Evolutionary conservation across 2,113 vertebrate genomes (phyloP).

Genomic region (Melozone crissalis): DNA sequence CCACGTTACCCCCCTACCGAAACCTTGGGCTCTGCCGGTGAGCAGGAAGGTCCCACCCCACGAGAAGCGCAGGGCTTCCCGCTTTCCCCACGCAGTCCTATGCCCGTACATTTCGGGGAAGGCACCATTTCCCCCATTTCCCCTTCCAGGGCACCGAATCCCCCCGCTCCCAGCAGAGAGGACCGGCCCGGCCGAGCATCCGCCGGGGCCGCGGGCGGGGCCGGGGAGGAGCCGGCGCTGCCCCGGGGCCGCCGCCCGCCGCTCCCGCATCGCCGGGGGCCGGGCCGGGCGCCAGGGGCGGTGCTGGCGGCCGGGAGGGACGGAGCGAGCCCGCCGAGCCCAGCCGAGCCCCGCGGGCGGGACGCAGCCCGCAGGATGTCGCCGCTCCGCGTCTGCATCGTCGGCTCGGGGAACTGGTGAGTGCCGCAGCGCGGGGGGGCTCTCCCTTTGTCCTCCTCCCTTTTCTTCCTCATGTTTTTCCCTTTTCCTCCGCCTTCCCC

Average conservation of each 20-base stretch:
- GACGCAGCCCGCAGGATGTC: conserved; percentile 36
- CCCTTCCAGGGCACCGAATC: background rate
- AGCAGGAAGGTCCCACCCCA: background rate
- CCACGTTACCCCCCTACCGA: background rate
- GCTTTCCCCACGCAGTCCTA: background rate
- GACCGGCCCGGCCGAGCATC: background rate
- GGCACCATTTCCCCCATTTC: background rate
- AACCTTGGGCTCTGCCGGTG: background rate
- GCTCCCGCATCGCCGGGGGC: background rate
- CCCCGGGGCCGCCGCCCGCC: background rate
- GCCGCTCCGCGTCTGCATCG: conserved; percentile 76
- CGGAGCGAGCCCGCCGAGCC: background rate
- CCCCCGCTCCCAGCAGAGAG: background rate
- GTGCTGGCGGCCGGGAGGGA: background rate
- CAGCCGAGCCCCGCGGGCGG: background rate
- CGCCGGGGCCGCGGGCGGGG: background rate
- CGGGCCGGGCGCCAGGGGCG: background rate
- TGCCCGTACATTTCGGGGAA: background rate
- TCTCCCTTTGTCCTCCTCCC: background rate
- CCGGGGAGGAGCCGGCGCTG: background rate
- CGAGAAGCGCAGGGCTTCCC: background rate
- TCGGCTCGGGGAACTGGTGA: conserved; percentile 88
- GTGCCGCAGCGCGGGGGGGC: background rate
- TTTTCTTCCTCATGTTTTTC: background rate
- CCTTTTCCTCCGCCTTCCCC: background rate